phyloP scores from a whole-genome alignment of 2,113 vertebrate genomes.

The Turnix velox region DNA sequence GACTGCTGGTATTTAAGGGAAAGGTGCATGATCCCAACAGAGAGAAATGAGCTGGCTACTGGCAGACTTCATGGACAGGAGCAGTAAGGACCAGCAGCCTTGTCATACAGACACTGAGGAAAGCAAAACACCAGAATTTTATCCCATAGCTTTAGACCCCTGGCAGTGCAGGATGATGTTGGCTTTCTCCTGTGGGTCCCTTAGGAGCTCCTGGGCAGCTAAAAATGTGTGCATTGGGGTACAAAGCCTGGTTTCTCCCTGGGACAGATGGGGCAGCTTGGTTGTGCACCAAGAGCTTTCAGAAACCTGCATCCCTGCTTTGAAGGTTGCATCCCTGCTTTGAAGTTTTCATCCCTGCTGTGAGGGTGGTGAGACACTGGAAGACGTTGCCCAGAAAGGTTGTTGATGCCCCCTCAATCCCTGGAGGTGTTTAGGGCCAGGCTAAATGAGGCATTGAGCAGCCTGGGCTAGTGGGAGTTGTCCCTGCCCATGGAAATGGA shows the following conservation, averaged over 20 bases:
- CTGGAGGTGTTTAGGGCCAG: too few species aligned
- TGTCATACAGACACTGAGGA: background rate
- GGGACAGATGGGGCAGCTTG: fast-evolving
- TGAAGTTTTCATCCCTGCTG: too few species aligned
- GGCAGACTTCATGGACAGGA: background rate
- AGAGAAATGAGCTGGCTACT: background rate
- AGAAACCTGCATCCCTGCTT: too few species aligned
- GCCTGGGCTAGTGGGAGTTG: too few species aligned
- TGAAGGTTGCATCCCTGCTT: too few species aligned
- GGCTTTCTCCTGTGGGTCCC: background rate
- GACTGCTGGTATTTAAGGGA: background rate
- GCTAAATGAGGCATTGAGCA: too few species aligned
- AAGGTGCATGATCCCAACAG: background rate
- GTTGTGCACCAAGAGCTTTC: background rate
- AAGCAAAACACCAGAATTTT: background rate
- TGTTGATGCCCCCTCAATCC: too few species aligned
- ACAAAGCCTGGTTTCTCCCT: background rate
- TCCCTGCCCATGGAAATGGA: too few species aligned
- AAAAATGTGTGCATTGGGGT: fast-evolving
- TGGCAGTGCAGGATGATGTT: background rate
- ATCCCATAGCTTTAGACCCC: background rate
- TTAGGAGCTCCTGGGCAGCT: background rate
- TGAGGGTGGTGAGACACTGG: too few species aligned
- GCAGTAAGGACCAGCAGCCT: background rate
- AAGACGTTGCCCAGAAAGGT: too few species aligned